A percentile compares a stretch with the other conserved stretches of the same genome.
These are phyloP conservation scores for Spisula solida DNA, from an alignment of 2,888 invertebrate genomes.

Conservation along the genomic window DNA sequence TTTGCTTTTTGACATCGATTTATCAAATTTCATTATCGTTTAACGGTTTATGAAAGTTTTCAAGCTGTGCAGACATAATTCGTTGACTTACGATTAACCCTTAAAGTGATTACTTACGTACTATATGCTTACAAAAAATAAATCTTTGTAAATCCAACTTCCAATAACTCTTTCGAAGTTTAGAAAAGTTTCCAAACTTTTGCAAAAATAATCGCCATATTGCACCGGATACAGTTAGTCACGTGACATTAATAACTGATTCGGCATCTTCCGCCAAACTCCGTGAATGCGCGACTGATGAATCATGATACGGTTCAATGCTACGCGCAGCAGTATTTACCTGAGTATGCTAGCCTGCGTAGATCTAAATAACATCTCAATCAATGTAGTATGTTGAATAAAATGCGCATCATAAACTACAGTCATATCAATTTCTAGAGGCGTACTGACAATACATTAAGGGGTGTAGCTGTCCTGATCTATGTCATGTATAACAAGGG, in stretches of 20 bases:
- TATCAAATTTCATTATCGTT: background rate
- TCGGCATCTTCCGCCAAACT: slow-evolving; percentile 40
- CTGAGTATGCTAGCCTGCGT: background rate
- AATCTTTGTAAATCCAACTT: background rate
- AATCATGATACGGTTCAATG: slow-evolving; percentile 32
- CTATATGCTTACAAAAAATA: background rate
- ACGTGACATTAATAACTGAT: slow-evolving; percentile 57
- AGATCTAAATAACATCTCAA: background rate
- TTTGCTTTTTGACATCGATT: slow-evolving; percentile 22
- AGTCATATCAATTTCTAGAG: no score
- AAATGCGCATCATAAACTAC: background rate
- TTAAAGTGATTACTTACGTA: no score
- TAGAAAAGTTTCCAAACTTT: slow-evolving; percentile 43
- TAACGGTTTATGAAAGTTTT: no score
- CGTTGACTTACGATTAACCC: background rate
- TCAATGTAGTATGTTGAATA: background rate
- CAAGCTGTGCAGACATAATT: background rate
- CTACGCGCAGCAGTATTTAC: background rate
- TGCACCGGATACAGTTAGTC: slow-evolving; percentile 70
- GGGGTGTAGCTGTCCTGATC: background rate
- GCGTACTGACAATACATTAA: background rate
- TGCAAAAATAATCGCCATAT: slow-evolving; percentile 59
- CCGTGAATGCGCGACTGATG: slow-evolving; percentile 46
- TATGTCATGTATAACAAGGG: no score
- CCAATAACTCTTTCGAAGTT: slow-evolving; percentile 27